Conservation (phyloP, 2,797 vertebrate species). For the Acanthis flammea region DNA sequence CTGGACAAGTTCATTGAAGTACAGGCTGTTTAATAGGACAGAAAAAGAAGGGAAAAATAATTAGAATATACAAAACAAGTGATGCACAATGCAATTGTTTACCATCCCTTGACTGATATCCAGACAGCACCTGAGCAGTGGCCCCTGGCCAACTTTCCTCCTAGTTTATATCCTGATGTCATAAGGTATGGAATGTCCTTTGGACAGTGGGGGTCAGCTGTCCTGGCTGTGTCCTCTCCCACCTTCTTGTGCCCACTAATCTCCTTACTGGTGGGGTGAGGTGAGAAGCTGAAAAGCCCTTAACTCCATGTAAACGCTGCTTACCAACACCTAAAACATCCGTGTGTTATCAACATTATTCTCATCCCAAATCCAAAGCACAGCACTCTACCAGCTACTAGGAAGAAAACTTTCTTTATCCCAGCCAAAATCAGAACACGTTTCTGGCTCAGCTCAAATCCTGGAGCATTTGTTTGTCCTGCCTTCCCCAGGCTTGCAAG, state of each 20-base stretch:
- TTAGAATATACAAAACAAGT: not conserved
- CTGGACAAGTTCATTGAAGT: not conserved
- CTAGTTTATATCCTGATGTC: not conserved
- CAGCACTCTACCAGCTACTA: not conserved
- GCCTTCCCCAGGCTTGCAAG: not conserved
- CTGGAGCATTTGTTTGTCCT: not conserved
- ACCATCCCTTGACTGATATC: not conserved
- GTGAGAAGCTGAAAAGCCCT: not conserved
- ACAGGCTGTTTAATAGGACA: not conserved
- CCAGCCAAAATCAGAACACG: not conserved
- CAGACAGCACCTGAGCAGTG: not conserved
- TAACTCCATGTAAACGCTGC: not conserved
- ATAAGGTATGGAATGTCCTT: not conserved
- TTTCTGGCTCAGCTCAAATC: not conserved
- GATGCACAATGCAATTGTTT: not conserved
- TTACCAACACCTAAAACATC: not conserved
- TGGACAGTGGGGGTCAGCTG: not conserved
- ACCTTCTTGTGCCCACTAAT: not conserved
- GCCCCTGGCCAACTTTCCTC: not conserved
- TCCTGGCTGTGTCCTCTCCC: not conserved
- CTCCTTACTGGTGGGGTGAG: not conserved
- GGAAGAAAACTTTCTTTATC: not conserved
- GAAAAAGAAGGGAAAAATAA: not conserved
- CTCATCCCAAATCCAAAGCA: not conserved
- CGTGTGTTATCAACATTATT: not conserved